Evolutionary conservation across 2,888 invertebrate genomes (phyloP), one percentile per base, ranked within the genome.

Genomic region (Lacanobia wlatinum): DNA sequence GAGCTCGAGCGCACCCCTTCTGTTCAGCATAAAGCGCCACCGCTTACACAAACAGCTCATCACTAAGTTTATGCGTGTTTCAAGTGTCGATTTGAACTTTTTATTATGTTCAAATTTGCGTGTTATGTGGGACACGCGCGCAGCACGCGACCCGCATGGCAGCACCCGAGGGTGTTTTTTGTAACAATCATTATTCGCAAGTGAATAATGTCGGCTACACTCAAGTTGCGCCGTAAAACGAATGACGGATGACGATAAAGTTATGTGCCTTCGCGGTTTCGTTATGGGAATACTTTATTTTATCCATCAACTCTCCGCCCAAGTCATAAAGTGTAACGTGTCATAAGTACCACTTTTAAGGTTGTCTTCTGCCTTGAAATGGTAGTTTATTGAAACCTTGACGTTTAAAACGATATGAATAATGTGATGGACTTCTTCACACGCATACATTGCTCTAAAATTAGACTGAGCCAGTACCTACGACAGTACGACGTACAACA

Each of bases 61-160:
- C 89, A 88, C 84, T 82, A 73, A 90, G 89, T 90, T 89, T 85
- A 88, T 89, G 84, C 89, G 83, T 89, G 90, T 89, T 90, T 92
- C 86, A 87, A 93, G 93, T 90, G 90, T 90, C 89, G 87, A 89
- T 90, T 91, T 88, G 86, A 90, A 88, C 88, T 87, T 92, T 92
- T 92, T 92, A 93, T 91, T 91, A 88, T 91, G 90, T 89, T 93
- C 87, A 92, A 94, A 95, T 94, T 94, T 90, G 93, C 93, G 92
- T 92, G 88, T 87, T 89, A 96, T 95, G 93, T 89, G 95, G 94
- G 95, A 93, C 96, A 96, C 95, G 95, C 93, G 95, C 89, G 52
- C 52, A 71, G 85, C 96, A 96, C 95, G 92, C 94, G 96, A 94
- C 95, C 96, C 95, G 95, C 95, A 95, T 95, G 86, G 73, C 87